Evolutionary conservation across 2,888 invertebrate species (phyloP).

Genomic region (Papilio elwesi): DNA sequence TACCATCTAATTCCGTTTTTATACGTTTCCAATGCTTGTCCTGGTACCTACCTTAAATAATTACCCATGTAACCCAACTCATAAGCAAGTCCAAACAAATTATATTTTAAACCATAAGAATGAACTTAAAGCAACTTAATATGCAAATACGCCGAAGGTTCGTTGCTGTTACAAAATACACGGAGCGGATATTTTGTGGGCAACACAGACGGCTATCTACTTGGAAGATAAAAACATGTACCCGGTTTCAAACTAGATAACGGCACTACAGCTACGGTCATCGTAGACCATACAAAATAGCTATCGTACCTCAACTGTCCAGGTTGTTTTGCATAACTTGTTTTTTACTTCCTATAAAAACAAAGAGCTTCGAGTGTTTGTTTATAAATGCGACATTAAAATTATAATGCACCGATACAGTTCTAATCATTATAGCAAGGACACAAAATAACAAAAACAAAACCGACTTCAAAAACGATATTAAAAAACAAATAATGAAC

Average conservation of each 20-base stretch:
- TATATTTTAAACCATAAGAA: neutral
- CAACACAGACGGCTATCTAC: constrained; percentile 17
- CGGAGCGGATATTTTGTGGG: constrained; percentile 11
- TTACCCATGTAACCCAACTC: too few species aligned
- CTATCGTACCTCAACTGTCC: neutral
- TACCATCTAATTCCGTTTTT: too few species aligned
- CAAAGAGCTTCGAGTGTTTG: too few species aligned
- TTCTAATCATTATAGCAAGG: too few species aligned
- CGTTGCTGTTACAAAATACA: constrained; percentile 13
- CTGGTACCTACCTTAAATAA: too few species aligned
- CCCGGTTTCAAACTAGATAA: constrained; percentile 30
- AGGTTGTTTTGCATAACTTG: constrained; percentile 9
- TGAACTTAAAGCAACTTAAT: neutral
- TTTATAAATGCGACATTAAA: too few species aligned
- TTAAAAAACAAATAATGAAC: too few species aligned
- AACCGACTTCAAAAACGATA: too few species aligned
- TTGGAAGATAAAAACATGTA: constrained; percentile 5
- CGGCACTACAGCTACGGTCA: constrained; percentile 12
- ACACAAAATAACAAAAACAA: too few species aligned
- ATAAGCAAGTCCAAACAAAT: too few species aligned
- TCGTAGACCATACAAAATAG: constrained; percentile 11
- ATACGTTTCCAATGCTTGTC: too few species aligned
- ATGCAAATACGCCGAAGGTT: neutral
- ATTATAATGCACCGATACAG: too few species aligned
- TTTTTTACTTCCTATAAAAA: constrained; percentile 1